phyloP scores from a whole-genome alignment of 2,888 invertebrate genomes.

The Ochropacha duplaris region DNA sequence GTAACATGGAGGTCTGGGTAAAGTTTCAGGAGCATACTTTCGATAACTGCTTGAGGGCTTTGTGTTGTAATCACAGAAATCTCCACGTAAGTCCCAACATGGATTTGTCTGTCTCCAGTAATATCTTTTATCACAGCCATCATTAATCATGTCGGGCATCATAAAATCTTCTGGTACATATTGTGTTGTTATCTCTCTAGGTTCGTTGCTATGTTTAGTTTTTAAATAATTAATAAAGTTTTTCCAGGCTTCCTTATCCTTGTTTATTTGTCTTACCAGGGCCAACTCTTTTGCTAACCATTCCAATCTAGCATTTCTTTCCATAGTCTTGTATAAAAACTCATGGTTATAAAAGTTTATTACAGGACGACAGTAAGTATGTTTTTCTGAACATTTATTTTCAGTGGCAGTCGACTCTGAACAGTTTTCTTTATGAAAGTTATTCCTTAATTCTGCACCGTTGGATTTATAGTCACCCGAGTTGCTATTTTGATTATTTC shows the following conservation, averaged over 20 bases:
- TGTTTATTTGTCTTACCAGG: conserved; percentile 48
- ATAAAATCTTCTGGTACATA: conserved; percentile 19
- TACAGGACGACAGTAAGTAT: conserved; percentile 52
- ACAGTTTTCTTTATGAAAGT: neutral
- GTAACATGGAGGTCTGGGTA: neutral
- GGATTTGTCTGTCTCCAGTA: conserved; percentile 28
- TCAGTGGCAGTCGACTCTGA: neutral
- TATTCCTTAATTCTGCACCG: neutral
- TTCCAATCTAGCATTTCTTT: conserved; percentile 52
- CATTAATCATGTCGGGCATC: conserved; percentile 32
- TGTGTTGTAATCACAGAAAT: conserved; percentile 29
- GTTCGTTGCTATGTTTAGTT: conserved; percentile 41
- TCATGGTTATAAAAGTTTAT: conserved; percentile 42
- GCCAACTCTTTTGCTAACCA: conserved; percentile 47
- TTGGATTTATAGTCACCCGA: neutral
- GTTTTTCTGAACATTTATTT: conserved; percentile 42
- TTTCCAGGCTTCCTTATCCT: conserved; percentile 55
- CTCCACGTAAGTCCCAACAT: conserved; percentile 38
- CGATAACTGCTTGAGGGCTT: neutral
- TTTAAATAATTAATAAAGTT: conserved; percentile 62
- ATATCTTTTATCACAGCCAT: conserved; percentile 33
- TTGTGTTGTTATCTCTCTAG: conserved; percentile 10
- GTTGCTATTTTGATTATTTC: neutral
- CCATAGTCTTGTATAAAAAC: conserved; percentile 45
- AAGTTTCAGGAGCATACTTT: conserved; percentile 1